A percentile compares a stretch with the other conserved stretches of the same genome.
Conservation (phyloP, 2,797 vertebrate genomes). For the Picus viridis region DNA sequence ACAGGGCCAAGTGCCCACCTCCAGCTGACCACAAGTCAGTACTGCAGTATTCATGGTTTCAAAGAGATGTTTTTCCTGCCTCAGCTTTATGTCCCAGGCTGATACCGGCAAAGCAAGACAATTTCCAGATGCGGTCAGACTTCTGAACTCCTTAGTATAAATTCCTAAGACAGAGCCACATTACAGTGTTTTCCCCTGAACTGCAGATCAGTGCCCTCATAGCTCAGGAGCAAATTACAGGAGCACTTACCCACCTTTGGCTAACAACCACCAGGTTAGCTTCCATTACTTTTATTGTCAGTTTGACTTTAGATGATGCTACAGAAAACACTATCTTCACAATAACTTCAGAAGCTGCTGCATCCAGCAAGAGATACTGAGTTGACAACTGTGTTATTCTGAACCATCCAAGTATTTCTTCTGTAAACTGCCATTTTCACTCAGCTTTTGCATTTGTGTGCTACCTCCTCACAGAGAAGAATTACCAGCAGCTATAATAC, state of each 20-base stretch:
- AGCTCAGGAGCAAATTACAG: neutral
- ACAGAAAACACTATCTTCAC: neutral
- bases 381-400: neutral
- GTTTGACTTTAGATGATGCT: neutral
- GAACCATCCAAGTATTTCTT: neutral
- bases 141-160: neutral
- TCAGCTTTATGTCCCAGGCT: neutral
- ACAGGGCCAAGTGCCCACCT: neutral
- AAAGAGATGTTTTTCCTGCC: neutral
- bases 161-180: neutral
- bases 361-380: neutral
- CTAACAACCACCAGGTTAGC: neutral
- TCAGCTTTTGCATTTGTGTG: neutral
- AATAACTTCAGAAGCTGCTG: neutral
- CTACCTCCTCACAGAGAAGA: neutral
- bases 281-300: neutral
- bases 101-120: neutral
- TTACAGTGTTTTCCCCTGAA: neutral
- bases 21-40: neutral
- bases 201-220: neutral
- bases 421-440: neutral
- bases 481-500: neutral
- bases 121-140: neutral
- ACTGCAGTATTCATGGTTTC: neutral
- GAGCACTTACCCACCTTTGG: neutral